Base-by-base conservation (phyloP, 2,888 invertebrate genomes). In the Opisthograptis luteolata region DNA sequence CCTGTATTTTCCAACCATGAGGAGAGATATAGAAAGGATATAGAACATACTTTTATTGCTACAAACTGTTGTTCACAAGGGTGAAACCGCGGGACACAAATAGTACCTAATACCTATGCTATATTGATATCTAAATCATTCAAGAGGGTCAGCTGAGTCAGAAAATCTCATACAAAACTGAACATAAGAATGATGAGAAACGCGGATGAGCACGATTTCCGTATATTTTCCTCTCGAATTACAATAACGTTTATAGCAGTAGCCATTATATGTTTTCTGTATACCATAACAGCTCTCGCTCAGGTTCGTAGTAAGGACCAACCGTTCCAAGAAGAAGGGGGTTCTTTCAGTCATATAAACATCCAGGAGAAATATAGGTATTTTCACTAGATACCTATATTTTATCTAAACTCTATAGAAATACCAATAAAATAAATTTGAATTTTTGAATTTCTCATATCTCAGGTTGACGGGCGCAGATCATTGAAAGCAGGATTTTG, bases 251-350 rank as follows among this genome's bases (percentile, higher is more conserved):
- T 39, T 52, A 41, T 55, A 39, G 45, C 47, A 58, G 52, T 42
- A 50, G 42, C 31, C 50, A 50, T 60, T 54, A 47, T 30, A 40
- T 45, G 51, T 47, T 58, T 52, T 56, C 47, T 58, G 35, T 55
- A 36, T 52, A 19, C 51, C 46, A 56, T 54, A 55, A 48, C 36
- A 19, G 48, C 40, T 50, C 39, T 37, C 17, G 24, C 3, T 34
- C 32, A 43, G 49, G 5, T 1, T 1, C n/a, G 49, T 20, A 32
- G 2, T 20, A 0, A 49, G 49, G 27, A 32, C 8, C 0, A 20
- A 13, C 1, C 3, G 10, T 15, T 8, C n/a, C n/a, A n/a, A n/a
- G n/a, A n/a, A n/a, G n/a, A n/a, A 15, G 19, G 13, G 24, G 37
- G 28, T 42, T 20, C 3, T n/a, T n/a, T n/a, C n/a, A n/a, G 5